Evolutionary conservation across 2,797 vertebrate species (phyloP).

Genomic region (Sternotherus odoratus): DNA sequence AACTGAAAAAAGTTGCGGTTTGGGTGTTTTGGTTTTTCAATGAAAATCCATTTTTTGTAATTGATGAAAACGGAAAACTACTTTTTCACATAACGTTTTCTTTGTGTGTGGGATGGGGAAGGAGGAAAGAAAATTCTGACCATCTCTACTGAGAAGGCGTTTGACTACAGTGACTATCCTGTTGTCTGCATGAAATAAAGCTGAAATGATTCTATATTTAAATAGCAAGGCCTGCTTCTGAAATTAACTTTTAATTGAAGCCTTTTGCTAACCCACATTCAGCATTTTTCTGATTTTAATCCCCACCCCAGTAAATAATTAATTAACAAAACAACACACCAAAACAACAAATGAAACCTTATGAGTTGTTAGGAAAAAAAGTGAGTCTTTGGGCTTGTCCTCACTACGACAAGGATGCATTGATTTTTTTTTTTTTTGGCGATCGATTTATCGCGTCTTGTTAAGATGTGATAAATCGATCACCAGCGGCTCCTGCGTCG

Average conservation of each 20-base stretch:
- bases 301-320: background rate
- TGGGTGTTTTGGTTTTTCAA: background rate
- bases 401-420: too few relatives aligned
- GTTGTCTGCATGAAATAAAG: conserved; percentile 4
- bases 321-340: background rate
- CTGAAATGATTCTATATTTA: conserved; percentile 28
- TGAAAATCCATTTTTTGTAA: background rate
- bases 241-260: conserved; percentile 38
- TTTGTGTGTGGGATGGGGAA: background rate
- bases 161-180: conserved; percentile 24
- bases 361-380: background rate
- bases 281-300: background rate
- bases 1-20: background rate
- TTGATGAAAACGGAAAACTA: background rate
- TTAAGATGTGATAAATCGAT: too few relatives aligned
- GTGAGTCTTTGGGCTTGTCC: too few relatives aligned
- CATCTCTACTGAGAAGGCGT: conserved; percentile 29
- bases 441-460: too few relatives aligned
- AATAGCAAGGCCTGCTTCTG: conserved; percentile 25
- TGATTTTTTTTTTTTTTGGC: too few relatives aligned
- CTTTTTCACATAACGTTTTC: conserved; percentile 27
- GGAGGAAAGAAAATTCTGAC: conserved; percentile 22
- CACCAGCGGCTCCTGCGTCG: too few relatives aligned
- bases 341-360: background rate
- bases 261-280: background rate